Percentiles rank a stretch among this genome's conserved stretches.
phyloP scores from a whole-genome alignment of 2,888 invertebrate species.

The Odontomyia ornata region DNA sequence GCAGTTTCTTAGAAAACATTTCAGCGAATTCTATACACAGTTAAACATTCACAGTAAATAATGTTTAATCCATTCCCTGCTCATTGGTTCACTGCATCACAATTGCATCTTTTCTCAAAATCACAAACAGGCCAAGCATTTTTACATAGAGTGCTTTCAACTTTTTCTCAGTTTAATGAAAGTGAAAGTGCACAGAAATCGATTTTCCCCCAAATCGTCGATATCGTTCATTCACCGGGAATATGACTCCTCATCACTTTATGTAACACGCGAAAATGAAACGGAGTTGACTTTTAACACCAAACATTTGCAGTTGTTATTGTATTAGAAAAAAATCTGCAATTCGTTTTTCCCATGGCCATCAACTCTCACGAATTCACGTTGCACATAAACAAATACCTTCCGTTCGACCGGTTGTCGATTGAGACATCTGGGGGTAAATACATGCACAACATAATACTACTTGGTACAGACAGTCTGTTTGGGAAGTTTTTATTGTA shows the following conservation, averaged over 20 bases:
- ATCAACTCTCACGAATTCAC: constrained; percentile 11
- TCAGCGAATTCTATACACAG: constrained; percentile 53
- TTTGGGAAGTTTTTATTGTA: constrained; percentile 11
- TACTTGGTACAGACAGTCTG: background rate
- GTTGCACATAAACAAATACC: constrained; percentile 19
- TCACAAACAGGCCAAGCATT: background rate
- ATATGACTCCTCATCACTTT: too few species aligned
- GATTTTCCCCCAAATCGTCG: constrained; percentile 22
- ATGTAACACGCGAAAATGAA: too few species aligned
- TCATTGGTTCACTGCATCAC: constrained; percentile 13
- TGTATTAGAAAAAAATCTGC: too few species aligned
- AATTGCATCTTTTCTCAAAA: background rate
- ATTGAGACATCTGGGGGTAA: constrained; percentile 7
- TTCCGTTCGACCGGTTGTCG: constrained; percentile 29
- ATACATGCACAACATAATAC: background rate
- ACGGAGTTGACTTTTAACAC: too few species aligned
- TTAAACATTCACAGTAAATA: background rate
- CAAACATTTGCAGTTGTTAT: too few species aligned
- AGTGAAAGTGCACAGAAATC: constrained; percentile 34
- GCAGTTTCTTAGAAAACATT: constrained; percentile 58
- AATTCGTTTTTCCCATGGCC: background rate
- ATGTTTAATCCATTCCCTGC: background rate
- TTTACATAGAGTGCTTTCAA: background rate
- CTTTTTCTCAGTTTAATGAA: background rate
- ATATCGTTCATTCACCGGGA: background rate